Conservation (phyloP, 1,140 invertebrate genomes). For the Artemia franciscana region DNA sequence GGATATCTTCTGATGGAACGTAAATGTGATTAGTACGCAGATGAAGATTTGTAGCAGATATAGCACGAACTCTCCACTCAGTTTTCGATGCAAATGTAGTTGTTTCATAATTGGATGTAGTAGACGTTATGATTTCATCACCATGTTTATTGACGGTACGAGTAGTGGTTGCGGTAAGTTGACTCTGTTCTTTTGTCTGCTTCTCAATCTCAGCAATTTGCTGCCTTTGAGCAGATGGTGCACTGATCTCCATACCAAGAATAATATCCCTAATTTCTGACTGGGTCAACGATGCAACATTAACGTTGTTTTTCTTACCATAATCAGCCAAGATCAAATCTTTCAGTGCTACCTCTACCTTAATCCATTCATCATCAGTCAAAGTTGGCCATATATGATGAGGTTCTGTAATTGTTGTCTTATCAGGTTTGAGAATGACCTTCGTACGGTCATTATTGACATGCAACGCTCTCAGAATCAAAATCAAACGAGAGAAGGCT, state of each 20-base stretch:
- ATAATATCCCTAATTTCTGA: slow-evolving; percentile 99
- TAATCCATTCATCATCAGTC: slow-evolving; percentile 97
- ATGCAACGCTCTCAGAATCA: slow-evolving; percentile 87
- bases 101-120: slow-evolving; percentile 95
- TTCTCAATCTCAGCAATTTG: slow-evolving; percentile 99
- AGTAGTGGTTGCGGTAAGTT: slow-evolving; percentile 91
- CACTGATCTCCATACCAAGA: slow-evolving; percentile 98
- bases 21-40: slow-evolving; percentile 97
- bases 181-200: slow-evolving; percentile 97
- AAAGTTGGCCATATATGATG: slow-evolving; percentile 99
- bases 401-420: slow-evolving; percentile 91
- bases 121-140: slow-evolving; percentile 96
- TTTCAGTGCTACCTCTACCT: slow-evolving; percentile 92
- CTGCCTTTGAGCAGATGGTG: slow-evolving; percentile 90
- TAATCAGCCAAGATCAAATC: slow-evolving; percentile 97
- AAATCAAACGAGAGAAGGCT: slow-evolving; percentile 87
- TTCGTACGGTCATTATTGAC: slow-evolving; percentile 98
- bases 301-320: slow-evolving; percentile 99
- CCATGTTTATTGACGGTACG: slow-evolving; percentile 97
- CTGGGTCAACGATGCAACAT: slow-evolving; percentile 92
- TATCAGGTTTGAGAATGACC: slow-evolving; percentile 92
- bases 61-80: slow-evolving; percentile 93
- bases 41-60: slow-evolving; percentile 95
- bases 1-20: slow-evolving; percentile 95
- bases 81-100: slow-evolving; percentile 95